These are phyloP conservation scores for Otolemur crassicaudatus DNA, from an alignment of 2,797 vertebrate species.

Conservation along the genomic window DNA sequence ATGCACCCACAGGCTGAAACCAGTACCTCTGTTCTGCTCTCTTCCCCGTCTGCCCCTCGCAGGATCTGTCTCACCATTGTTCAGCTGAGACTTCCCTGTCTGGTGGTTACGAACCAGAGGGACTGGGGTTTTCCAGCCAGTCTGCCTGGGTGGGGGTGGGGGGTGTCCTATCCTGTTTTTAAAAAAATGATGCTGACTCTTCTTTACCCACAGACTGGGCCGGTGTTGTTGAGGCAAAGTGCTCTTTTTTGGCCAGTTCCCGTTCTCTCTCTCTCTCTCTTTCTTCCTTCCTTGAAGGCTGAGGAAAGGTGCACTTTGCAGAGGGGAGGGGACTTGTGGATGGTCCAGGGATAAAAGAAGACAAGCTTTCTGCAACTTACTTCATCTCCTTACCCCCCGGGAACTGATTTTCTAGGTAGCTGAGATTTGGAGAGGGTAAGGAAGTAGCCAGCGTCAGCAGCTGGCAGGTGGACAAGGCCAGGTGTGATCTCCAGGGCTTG, in stretches of 20 bases:
- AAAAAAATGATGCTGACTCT: background rate
- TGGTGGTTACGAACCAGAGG: background rate
- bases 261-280: background rate
- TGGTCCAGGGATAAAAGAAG: background rate
- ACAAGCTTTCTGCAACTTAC: background rate
- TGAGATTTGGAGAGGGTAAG: background rate
- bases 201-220: background rate
- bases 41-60: background rate
- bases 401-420: background rate
- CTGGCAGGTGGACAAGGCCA: no score
- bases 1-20: background rate
- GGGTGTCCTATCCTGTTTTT: background rate
- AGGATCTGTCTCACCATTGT: background rate
- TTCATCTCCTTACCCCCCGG: background rate
- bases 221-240: background rate
- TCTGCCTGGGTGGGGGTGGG: background rate
- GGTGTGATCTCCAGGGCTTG: background rate
- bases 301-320: background rate
- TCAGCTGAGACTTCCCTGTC: slow-evolving; percentile 1
- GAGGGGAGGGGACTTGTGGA: background rate
- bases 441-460: background rate
- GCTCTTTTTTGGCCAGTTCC: background rate
- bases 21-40: background rate
- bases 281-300: background rate
- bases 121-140: slow-evolving; percentile 58